Conservation (phyloP, 2,797 vertebrate species). For the Sebastes itinus region DNA sequence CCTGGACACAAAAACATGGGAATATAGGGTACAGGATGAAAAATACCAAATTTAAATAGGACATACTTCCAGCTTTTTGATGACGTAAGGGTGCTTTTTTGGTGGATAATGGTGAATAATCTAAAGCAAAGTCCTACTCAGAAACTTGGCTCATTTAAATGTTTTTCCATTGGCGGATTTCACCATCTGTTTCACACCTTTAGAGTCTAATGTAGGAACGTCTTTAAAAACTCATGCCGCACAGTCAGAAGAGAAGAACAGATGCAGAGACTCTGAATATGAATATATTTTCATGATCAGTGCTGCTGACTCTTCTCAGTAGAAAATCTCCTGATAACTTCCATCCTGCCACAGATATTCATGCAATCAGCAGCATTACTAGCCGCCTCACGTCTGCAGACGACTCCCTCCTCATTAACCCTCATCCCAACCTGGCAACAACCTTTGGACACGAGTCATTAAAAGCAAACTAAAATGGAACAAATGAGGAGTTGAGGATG, state of each 20-base stretch:
- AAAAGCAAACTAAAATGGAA: constrained; percentile 8
- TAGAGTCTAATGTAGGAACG: not conserved
- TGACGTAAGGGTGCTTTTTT: not conserved
- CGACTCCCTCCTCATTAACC: not conserved
- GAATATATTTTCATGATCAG: not conserved
- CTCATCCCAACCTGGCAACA: not conserved
- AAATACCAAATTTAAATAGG: not conserved
- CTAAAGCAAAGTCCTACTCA: not conserved
- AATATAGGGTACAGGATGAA: not conserved
- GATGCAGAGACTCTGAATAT: not conserved
- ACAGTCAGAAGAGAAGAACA: not conserved
- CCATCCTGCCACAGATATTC: not conserved
- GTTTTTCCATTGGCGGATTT: too few species aligned
- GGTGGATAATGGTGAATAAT: not conserved
- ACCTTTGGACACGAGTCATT: not conserved
- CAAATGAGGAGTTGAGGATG: not conserved
- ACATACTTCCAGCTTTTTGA: not conserved
- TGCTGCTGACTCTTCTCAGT: not conserved
- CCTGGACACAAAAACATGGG: not conserved
- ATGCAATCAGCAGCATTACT: not conserved
- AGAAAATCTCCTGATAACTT: not conserved
- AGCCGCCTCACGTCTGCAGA: not conserved
- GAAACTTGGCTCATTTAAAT: not conserved
- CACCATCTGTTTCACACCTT: too few species aligned
- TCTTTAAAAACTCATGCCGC: not conserved